A percentile compares a stretch with the other conserved stretches of the same genome.
phyloP scores from a whole-genome alignment of 2,797 vertebrate species.

The Eulemur coronatus region DNA sequence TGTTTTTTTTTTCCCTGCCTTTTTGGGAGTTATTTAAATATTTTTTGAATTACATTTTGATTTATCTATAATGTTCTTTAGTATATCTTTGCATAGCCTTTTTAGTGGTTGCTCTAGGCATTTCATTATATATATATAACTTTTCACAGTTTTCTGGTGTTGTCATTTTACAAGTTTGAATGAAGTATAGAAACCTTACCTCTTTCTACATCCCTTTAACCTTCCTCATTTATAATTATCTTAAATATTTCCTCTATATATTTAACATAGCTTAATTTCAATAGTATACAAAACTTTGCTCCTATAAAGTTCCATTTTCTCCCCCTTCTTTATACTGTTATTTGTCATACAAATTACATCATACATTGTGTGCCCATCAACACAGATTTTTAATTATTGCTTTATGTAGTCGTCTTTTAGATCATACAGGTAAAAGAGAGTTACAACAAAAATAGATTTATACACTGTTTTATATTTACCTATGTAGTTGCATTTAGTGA shows the following conservation, averaged over 20 bases:
- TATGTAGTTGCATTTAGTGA: not conserved
- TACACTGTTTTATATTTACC: not conserved
- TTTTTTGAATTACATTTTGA: not conserved
- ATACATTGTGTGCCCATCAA: not conserved
- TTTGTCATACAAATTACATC: not conserved
- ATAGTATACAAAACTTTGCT: not conserved
- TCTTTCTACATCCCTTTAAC: not conserved
- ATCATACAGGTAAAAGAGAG: not conserved
- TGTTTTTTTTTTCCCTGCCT: not conserved
- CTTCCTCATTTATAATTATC: not conserved
- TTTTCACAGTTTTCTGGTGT: not conserved
- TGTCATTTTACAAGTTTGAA: not conserved
- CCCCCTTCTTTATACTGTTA: not conserved
- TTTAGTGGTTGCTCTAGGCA: not conserved
- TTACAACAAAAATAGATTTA: conserved; percentile 11
- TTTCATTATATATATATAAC: not conserved
- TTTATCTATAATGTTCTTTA: not conserved
- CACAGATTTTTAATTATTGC: not conserved
- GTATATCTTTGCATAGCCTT: not conserved
- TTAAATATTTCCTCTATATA: not conserved
- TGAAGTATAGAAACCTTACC: not conserved
- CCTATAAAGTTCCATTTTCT: not conserved
- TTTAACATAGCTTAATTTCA: not conserved
- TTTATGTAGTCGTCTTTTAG: not conserved
- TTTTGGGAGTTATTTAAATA: not conserved